A percentile compares a stretch with the other conserved stretches of the same genome.
Evolutionary conservation across 1,140 invertebrate species (phyloP).

Genomic region (Leptinotarsa undecemlineata): DNA sequence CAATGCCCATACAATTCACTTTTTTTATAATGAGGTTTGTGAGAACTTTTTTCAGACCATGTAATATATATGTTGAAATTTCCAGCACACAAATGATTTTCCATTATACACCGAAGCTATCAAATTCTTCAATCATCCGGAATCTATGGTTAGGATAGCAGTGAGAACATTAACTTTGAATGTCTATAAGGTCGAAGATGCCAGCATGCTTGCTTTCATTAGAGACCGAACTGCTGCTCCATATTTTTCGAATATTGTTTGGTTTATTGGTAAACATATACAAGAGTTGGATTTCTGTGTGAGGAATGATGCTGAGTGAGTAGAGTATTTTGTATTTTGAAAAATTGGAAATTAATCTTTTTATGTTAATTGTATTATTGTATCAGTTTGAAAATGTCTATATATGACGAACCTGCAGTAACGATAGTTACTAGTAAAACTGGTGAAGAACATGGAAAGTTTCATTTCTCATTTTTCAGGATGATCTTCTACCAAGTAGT

Average conservation of each 20-base stretch:
- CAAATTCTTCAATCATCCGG: slow-evolving; percentile 98
- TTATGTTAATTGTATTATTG: no score
- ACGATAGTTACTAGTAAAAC: no score
- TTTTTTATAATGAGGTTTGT: slow-evolving; percentile 97
- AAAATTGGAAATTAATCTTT: no score
- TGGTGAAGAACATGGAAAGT: no score
- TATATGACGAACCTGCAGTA: no score
- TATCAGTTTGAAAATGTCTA: no score
- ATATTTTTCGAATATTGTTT: slow-evolving; percentile 98
- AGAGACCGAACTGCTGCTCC: slow-evolving; percentile 93
- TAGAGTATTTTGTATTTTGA: slow-evolving; percentile 30
- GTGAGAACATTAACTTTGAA: slow-evolving; percentile 96
- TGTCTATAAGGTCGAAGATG: slow-evolving; percentile 94
- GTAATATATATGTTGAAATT: slow-evolving; percentile 15
- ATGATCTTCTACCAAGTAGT: no score
- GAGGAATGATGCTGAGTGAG: slow-evolving; percentile 91
- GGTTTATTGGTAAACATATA: slow-evolving; percentile 99
- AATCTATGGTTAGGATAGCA: slow-evolving; percentile 98
- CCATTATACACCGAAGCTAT: slow-evolving; percentile 98
- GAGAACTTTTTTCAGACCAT: no score
- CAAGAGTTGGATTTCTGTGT: slow-evolving; percentile 95
- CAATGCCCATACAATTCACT: slow-evolving; percentile 98
- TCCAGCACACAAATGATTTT: slow-evolving; percentile 98
- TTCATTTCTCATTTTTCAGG: no score
- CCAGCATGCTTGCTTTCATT: slow-evolving; percentile 95